Percentiles rank a stretch among this genome's conserved stretches.
phyloP scores from a whole-genome alignment of 2,113 vertebrate species.

The Emydocephalus ijimae region DNA sequence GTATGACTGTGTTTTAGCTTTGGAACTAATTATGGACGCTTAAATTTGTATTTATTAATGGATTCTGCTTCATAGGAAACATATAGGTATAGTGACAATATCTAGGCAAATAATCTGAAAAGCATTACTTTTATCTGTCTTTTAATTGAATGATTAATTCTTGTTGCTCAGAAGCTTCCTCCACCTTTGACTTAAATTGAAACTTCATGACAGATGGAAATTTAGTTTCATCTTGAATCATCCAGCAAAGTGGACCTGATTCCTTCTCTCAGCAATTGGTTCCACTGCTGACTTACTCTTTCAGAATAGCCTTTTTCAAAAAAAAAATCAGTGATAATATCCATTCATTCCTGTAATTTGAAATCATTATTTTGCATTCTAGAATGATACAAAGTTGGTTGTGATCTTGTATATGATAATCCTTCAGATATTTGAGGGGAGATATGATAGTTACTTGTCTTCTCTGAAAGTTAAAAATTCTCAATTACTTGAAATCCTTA shows the following conservation, averaged over 20 bases:
- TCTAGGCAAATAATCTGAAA: background rate
- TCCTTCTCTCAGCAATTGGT: background rate
- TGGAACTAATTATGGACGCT: background rate
- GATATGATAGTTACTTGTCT: background rate
- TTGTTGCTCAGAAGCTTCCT: background rate
- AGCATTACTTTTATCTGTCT: background rate
- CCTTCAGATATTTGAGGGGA: background rate
- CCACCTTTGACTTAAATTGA: background rate
- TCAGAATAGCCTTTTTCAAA: background rate
- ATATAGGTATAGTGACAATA: background rate
- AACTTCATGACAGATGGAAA: background rate
- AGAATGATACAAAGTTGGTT: background rate
- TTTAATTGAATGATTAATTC: too few species aligned
- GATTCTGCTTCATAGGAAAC: background rate
- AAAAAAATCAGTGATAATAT: background rate
- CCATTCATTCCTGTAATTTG: background rate
- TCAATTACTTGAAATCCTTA: background rate
- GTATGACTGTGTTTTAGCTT: slow-evolving; percentile 41
- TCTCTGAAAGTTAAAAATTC: background rate
- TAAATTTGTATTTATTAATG: background rate
- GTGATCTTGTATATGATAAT: background rate
- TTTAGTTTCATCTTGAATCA: background rate
- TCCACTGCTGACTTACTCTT: background rate
- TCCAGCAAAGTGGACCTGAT: background rate
- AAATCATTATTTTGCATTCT: background rate